Percentiles rank a stretch among this genome's conserved stretches.
Evolutionary conservation across 2,797 vertebrate genomes (phyloP).

Genomic region (Parambassis ranga): DNA sequence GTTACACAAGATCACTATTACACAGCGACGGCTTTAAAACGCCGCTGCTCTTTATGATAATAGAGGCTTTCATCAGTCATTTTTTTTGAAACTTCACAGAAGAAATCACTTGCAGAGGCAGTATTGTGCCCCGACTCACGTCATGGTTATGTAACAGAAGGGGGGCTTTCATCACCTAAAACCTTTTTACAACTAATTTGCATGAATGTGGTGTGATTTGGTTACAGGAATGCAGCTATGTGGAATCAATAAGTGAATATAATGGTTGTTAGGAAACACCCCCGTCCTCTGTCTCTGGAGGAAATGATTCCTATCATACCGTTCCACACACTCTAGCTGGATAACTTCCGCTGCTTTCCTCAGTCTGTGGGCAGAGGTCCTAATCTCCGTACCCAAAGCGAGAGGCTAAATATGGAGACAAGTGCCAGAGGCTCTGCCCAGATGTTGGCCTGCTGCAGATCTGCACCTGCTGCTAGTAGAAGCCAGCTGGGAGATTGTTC

Average conservation of each 20-base stretch:
- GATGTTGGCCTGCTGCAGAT: slow-evolving; percentile 66
- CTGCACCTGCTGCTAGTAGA: slow-evolving; percentile 75
- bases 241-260: slow-evolving; percentile 17
- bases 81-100: slow-evolving; percentile 10
- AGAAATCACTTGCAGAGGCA: slow-evolving; percentile 13
- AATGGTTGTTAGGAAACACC: slow-evolving; percentile 27
- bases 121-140: background rate
- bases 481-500: slow-evolving; percentile 48
- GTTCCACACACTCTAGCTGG: slow-evolving; percentile 63
- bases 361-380: slow-evolving; percentile 38
- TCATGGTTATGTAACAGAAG: slow-evolving; percentile 13
- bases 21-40: slow-evolving; percentile 12
- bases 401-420: slow-evolving; percentile 70
- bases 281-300: slow-evolving; percentile 8
- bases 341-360: slow-evolving; percentile 67
- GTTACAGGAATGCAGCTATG: background rate
- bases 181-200: background rate
- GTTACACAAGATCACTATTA: slow-evolving; percentile 42
- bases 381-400: slow-evolving; percentile 63
- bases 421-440: slow-evolving; percentile 63
- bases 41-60: slow-evolving; percentile 3
- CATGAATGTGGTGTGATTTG: slow-evolving; percentile 20
- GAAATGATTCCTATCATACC: slow-evolving; percentile 60
- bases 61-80: slow-evolving; percentile 13
- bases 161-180: background rate